Base-by-base conservation (phyloP, 2,797 vertebrate genomes). In the Mus caroli region DNA sequence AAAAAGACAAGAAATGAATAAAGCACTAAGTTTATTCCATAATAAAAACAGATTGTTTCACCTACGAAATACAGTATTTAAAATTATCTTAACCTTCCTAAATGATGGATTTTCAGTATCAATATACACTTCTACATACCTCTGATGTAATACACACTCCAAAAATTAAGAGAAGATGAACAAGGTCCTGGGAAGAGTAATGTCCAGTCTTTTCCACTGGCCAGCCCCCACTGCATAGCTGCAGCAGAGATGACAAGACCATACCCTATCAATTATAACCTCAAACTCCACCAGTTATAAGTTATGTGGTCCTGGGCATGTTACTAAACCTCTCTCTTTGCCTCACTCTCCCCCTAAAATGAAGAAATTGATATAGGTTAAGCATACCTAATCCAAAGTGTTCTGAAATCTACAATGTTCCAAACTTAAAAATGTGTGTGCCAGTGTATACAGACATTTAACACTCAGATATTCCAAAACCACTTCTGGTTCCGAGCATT, bases 31-130 rank as follows among this genome's bases (percentile, higher is more conserved):
- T 15, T 46, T 50, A 62, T 80, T 88, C 86, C 37, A 8, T 60
- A 46, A 83, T 79, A 85, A 78, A 93, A 95, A 85, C 19, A 89
- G 84, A 94, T 43, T 71, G 56, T 50, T 85, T 96, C 78, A 82
- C 52, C 34, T 88, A 56, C 13, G 37, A 8, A 84, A 93, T 14
- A 73, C 3, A 58, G 52, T 85, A 60, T 88, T 91, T 92, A 71
- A 91, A 86, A 12, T 76, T 40, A 82, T 78, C 71, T 76, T 71
- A 40, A 50, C 54, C 24, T 92, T 95, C 69, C 71, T 64, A 71
- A 37, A 76, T 46, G 40, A 52, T 67, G 19, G 62, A 80, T 86
- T 92, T 50, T 93, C 10, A 88, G 37, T 50, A 92, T 50, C 40
- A 87, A 71, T 19, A 91, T 54, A 92, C 28, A 90, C 58, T 82